Conservation (phyloP, 2,888 invertebrate species). For the Thecocarcelia acutangulata region DNA sequence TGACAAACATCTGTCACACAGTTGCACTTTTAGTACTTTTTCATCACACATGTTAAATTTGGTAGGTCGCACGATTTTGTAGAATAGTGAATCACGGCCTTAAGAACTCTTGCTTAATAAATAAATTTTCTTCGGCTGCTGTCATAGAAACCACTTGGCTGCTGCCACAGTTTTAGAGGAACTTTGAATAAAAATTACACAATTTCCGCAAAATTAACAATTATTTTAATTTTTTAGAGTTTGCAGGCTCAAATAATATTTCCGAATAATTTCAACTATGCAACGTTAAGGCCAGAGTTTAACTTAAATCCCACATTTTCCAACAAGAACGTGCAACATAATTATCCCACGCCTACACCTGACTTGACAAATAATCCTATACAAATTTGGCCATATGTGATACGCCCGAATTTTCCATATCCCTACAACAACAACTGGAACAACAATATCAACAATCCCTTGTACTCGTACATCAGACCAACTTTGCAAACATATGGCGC, state of each 20-base stretch:
- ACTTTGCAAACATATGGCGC: conserved; percentile 43
- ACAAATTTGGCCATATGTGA: conserved; percentile 63
- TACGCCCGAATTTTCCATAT: conserved; percentile 42
- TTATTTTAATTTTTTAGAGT: conserved; percentile 5
- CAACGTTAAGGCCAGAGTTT: not conserved
- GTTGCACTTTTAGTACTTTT: too few species aligned
- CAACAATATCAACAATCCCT: conserved; percentile 4
- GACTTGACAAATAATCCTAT: conserved; percentile 20
- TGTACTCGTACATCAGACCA: conserved; percentile 10
- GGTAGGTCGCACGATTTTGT: too few species aligned
- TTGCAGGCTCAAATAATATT: conserved; percentile 14
- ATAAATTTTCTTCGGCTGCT: too few species aligned
- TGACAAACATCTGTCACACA: too few species aligned
- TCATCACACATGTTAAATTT: too few species aligned
- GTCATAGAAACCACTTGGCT: too few species aligned
- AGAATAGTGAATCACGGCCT: too few species aligned
- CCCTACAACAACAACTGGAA: conserved; percentile 4
- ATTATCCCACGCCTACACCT: conserved; percentile 1
- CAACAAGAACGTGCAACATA: conserved; percentile 26
- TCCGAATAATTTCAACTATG: conserved; percentile 7
- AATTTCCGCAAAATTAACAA: not conserved
- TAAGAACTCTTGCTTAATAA: too few species aligned
- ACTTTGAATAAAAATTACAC: too few species aligned
- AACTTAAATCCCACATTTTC: conserved; percentile 65
- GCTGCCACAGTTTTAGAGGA: too few species aligned